A percentile compares a stretch with the other conserved stretches of the same genome.
Conservation (phyloP, 1,140 invertebrate species). For the Magallana angulata region DNA sequence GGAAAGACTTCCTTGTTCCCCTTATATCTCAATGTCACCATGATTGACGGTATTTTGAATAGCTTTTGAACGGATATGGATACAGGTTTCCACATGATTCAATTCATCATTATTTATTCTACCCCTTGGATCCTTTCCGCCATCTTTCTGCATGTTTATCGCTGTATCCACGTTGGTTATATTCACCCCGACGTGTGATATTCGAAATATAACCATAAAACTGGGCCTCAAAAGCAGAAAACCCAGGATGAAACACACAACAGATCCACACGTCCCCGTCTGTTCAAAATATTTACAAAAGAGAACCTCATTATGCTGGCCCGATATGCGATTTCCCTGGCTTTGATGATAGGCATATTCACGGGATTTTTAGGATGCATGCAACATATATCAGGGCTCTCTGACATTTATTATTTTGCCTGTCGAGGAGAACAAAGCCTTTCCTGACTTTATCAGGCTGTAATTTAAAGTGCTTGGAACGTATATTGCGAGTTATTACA, state of each 20-base stretch:
- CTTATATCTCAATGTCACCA: too few relatives aligned
- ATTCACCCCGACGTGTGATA: conserved; percentile 16
- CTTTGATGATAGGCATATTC: conserved; percentile 37
- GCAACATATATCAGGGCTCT: conserved; percentile 26
- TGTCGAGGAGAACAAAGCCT: conserved; percentile 32
- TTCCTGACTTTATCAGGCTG: conserved; percentile 33
- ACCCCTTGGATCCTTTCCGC: neutral
- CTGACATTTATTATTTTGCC: conserved; percentile 33
- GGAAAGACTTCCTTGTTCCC: too few relatives aligned
- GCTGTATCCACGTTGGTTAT: neutral
- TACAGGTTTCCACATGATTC: too few relatives aligned
- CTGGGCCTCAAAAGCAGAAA: neutral
- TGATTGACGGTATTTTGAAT: too few relatives aligned
- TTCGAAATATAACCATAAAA: conserved; percentile 28
- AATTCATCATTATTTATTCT: too few relatives aligned
- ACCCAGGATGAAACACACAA: conserved; percentile 11
- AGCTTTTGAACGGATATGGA: too few relatives aligned
- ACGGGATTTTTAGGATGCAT: conserved; percentile 31
- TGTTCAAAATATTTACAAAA: conserved; percentile 38
- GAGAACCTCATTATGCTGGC: conserved; percentile 11
- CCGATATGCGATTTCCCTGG: neutral
- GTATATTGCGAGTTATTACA: conserved; percentile 36
- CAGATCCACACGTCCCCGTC: conserved; percentile 24
- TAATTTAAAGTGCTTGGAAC: conserved; percentile 36
- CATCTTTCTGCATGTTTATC: neutral